These are phyloP conservation scores for Nesoenas mayeri DNA, from an alignment of 2,113 vertebrate species.

Conservation along the genomic window DNA sequence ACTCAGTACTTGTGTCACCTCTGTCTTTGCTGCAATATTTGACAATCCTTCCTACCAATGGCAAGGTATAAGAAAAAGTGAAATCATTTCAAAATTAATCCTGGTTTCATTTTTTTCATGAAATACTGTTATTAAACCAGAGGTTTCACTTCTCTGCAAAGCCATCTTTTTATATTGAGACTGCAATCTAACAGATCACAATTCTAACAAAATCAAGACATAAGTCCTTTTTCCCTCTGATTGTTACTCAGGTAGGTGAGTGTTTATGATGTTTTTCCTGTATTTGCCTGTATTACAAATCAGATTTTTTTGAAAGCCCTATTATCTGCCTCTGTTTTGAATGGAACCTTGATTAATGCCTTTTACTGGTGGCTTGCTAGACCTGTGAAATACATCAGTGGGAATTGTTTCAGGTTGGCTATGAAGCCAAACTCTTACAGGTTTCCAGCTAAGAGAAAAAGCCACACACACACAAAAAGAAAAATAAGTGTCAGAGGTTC, in stretches of 20 bases:
- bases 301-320: not conserved
- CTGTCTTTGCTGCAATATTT: not conserved
- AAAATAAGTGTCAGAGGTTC: not conserved
- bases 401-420: not conserved
- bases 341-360: not conserved
- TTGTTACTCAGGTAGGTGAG: not conserved
- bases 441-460: not conserved
- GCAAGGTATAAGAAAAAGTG: not conserved
- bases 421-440: not conserved
- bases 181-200: fast-evolving
- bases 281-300: not conserved
- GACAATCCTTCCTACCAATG: not conserved
- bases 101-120: not conserved
- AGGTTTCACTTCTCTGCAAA: not conserved
- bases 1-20: not conserved
- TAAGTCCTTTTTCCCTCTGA: not conserved
- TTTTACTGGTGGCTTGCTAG: not conserved
- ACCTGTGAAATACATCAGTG: not conserved
- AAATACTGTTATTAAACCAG: not conserved
- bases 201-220: not conserved
- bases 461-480: not conserved
- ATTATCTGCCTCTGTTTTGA: not conserved
- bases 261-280: not conserved
- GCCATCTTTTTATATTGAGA: not conserved
- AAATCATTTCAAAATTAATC: not conserved